Evolutionary conservation across 2,113 vertebrate species (phyloP).

Genomic region (Orycteropus afer): DNA sequence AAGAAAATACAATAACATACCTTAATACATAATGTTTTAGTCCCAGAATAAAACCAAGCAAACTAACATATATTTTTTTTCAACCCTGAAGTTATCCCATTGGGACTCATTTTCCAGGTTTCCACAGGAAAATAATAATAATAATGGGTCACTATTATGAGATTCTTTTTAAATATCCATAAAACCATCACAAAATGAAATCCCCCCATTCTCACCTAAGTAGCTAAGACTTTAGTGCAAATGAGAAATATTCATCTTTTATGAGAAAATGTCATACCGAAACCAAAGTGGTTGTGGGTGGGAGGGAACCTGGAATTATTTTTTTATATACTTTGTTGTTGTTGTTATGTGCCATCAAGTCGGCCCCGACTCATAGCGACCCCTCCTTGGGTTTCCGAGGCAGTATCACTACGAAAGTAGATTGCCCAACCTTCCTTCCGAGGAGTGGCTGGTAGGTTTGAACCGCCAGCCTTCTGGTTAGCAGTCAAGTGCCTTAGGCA

Average conservation of each 20-base stretch:
- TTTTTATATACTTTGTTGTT: too few relatives aligned
- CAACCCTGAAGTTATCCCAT: neutral
- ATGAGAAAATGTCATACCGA: neutral
- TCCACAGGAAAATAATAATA: neutral
- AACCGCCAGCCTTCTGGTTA: too few relatives aligned
- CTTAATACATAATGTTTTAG: conserved; percentile 33
- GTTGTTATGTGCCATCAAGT: too few relatives aligned
- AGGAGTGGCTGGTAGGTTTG: too few relatives aligned
- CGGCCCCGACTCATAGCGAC: too few relatives aligned
- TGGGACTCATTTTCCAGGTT: conserved; percentile 29
- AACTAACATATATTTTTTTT: neutral
- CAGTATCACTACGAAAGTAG: too few relatives aligned
- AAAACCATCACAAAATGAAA: conserved; percentile 50
- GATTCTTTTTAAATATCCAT: neutral
- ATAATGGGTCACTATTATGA: neutral
- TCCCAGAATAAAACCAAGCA: conserved; percentile 39
- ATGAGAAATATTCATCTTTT: neutral
- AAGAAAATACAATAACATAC: conserved; percentile 32
- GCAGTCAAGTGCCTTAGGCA: too few relatives aligned
- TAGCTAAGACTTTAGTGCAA: neutral
- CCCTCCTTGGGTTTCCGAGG: too few relatives aligned
- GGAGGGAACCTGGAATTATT: neutral
- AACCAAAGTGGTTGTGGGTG: neutral
- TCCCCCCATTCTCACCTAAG: neutral
- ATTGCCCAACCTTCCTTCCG: too few relatives aligned